Evolutionary conservation across 2,888 invertebrate species (phyloP), one percentile per base, ranked within the genome.

Genomic region (Agonopterix subpropinquella): DNA sequence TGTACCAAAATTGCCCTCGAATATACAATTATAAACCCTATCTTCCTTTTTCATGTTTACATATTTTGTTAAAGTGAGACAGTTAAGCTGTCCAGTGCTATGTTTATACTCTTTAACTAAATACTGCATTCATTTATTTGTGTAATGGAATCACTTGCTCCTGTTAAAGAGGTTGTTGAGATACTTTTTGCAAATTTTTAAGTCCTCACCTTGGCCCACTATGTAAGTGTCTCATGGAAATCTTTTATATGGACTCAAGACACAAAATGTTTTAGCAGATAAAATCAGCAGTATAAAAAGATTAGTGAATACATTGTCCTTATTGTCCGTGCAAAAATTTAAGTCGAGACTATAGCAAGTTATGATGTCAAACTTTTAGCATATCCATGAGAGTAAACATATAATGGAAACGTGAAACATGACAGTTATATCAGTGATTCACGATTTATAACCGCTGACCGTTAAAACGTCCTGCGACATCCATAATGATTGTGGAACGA

Each of bases 341-440:
- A 57, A 47, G 47, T 50, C 5, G 5, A 49, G 11, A 45, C 51
- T 28, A 57, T 58, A 61, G 50, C 55, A n/a, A n/a, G n/a, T 9
- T 42, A 56, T 55, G 49, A 53, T 61, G 53, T 50, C 53, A 59
- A 61, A 57, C 64, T 76, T 62, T 84, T 84, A 80, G 77, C 82
- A 73, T 64, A 57, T 65, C 56, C 66, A 70, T 65, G 77, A 70
- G 74, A 82, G 71, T 69, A 78, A 82, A 83, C 69, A 77, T 60
- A 73, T 70, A 64, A 58, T 65, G 72, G 75, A 76, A 80, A 75
- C 57, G 66, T 64, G 73, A 79, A 82, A 79, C 73, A 73, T 53
- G 73, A 86, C 86, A 85, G 87, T 86, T 86, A 84, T 71, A 77
- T 73, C 65, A 70, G 67, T 86, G 85, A 86, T 74, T 87, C 83